Evolutionary conservation across 2,888 invertebrate species (phyloP), one percentile per base, ranked within the genome.

Genomic region (Orthosia cruda): DNA sequence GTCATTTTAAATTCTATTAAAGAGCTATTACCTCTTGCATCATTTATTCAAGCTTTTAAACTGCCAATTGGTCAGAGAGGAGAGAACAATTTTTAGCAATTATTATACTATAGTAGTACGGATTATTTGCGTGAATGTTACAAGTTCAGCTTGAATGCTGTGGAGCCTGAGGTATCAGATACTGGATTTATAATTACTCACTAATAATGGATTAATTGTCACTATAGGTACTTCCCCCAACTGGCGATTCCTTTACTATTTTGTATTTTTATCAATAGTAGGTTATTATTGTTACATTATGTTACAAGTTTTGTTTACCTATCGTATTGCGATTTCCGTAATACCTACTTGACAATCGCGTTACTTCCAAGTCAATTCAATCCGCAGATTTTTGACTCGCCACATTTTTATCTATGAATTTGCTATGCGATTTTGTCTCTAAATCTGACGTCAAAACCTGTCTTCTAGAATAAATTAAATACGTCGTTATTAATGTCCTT

Each of bases 401-500:
- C 23, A 32, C 2, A 11, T 26, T 71, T 73, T 18, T 62, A 26
- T 2, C 47, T 45, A 20, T 26, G 40, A 26, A 52, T 45, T 57
- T 18, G 23, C 15, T 20, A 13, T 16, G 12, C 16, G 18, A 57
- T 23, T 61, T 59, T 55, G 4, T 23, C 26, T 15, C 32, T 0
- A 15, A 7, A 40, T 40, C 1, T 67, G 12, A 50, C 3, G 1
- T 52, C 20, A 57, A 50, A 83, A 71, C 71, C 62, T 63, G 66
- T 69, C 58, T 45, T 40, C 3, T 52, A 52, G 32, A 52, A 79
- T 55, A 12, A 40, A 81, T 59, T 18, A 57, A 52, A 62, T 49
- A 55, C 20, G 45, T 69, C 61, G 26, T 54, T 73, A 71, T 73
- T 54, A 62, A 71, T 63, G 58, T 67, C n/a, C n/a, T 47, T 32